phyloP scores from a whole-genome alignment of 2,888 invertebrate genomes.

The Idaea dimidiata region DNA sequence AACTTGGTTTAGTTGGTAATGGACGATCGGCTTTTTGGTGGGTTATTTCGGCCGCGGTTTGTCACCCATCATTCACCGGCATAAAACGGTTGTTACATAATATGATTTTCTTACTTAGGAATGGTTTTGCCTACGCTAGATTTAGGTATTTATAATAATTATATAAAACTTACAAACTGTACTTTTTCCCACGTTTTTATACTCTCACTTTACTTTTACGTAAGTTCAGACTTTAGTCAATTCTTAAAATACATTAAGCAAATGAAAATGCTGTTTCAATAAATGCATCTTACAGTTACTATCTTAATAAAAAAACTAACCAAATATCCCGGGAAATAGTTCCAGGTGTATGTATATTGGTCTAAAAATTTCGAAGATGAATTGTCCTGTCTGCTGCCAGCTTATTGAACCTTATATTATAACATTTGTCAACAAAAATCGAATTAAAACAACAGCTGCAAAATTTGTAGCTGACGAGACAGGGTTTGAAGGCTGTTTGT shows the following conservation, averaged over 20 bases:
- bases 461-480: conserved; percentile 34
- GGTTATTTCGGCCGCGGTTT: no score
- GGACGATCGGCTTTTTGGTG: no score
- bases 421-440: conserved; percentile 28
- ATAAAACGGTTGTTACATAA: no score
- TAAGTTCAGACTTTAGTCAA: neutral
- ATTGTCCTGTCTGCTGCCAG: neutral
- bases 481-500: conserved; percentile 36
- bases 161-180: no score
- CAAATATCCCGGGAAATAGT: neutral
- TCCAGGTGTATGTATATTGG: neutral
- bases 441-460: conserved; percentile 30
- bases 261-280: neutral
- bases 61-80: no score
- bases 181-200: no score
- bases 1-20: no score
- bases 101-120: no score
- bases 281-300: neutral
- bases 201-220: neutral
- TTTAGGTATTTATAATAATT: no score
- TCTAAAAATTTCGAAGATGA: neutral
- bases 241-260: neutral
- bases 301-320: neutral
- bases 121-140: no score
- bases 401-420: neutral